Conservation (phyloP, 2,113 vertebrate genomes). For the Hemibagrus wyckioides region DNA sequence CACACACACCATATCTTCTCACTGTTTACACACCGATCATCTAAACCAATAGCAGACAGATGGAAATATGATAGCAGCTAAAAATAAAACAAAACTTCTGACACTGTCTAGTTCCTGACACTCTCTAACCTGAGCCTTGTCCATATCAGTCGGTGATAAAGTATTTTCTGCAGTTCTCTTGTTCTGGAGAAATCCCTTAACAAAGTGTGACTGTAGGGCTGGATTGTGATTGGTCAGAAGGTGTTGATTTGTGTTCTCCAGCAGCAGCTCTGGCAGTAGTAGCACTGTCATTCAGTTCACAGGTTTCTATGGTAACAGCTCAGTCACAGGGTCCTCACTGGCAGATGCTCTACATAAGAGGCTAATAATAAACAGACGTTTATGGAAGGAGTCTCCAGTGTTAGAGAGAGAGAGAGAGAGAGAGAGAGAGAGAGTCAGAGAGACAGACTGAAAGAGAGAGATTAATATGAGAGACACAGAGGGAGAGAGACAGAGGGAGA, state of each 20-base stretch:
- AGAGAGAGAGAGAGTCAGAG: background rate
- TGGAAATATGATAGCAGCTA: background rate
- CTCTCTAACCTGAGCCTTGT: background rate
- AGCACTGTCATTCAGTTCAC: background rate
- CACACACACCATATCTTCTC: background rate
- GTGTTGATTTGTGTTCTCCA: background rate
- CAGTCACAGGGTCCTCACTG: background rate
- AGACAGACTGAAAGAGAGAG: too few relatives aligned
- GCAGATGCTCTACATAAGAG: background rate
- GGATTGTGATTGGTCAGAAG: background rate
- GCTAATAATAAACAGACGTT: background rate
- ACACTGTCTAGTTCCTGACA: background rate
- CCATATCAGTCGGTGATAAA: background rate
- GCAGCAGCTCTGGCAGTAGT: background rate
- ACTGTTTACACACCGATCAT: background rate
- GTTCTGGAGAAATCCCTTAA: background rate
- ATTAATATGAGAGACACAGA: too few relatives aligned
- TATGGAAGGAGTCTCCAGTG: background rate
- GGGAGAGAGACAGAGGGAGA: too few relatives aligned
- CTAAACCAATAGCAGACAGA: background rate
- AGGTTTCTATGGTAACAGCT: background rate
- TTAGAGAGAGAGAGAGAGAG: too few relatives aligned
- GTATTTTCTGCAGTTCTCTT: background rate
- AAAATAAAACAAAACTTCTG: background rate
- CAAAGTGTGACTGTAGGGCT: background rate